These are phyloP conservation scores for Amorpha juglandis DNA, from an alignment of 2,888 invertebrate species.

Conservation along the genomic window DNA sequence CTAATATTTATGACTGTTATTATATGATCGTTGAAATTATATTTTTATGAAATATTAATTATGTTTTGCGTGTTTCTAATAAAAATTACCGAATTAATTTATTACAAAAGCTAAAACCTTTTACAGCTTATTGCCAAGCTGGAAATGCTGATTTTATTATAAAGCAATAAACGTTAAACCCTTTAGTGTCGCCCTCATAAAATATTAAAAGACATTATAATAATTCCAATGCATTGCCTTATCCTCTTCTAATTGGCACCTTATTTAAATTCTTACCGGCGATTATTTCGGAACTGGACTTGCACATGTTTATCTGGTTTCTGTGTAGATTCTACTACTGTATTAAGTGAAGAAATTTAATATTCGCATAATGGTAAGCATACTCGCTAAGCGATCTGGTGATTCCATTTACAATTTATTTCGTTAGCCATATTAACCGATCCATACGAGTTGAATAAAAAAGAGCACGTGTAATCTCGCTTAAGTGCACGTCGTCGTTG, in stretches of 20 bases:
- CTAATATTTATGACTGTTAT: slow-evolving; percentile 14
- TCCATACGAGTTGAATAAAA: slow-evolving; percentile 46
- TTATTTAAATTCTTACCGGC: slow-evolving; percentile 74
- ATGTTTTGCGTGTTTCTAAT: slow-evolving; percentile 19
- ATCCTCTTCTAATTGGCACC: slow-evolving; percentile 75
- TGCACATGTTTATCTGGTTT: slow-evolving; percentile 65
- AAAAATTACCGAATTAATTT: slow-evolving; percentile 4
- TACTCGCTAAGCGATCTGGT: slow-evolving; percentile 64
- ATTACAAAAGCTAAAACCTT: slow-evolving; percentile 20
- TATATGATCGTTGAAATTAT: slow-evolving; percentile 7
- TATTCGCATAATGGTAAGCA: slow-evolving; percentile 66
- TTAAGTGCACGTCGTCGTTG: slow-evolving; percentile 56
- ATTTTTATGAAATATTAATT: slow-evolving; percentile 20
- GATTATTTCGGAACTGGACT: slow-evolving; percentile 69
- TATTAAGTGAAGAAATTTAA: slow-evolving; percentile 74
- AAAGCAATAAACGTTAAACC: slow-evolving; percentile 62
- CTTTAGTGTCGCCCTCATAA: slow-evolving; percentile 62
- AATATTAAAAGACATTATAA: slow-evolving; percentile 65
- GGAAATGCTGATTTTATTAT: slow-evolving; percentile 54
- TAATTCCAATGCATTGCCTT: slow-evolving; percentile 56
- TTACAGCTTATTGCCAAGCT: slow-evolving; percentile 11
- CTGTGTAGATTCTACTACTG: slow-evolving; percentile 72
- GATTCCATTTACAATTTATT: slow-evolving; percentile 68
- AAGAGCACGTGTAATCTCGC: slow-evolving; percentile 53
- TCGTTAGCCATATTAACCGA: slow-evolving; percentile 58